Conservation (phyloP, 2,888 invertebrate species). For the Vanessa cardui region DNA sequence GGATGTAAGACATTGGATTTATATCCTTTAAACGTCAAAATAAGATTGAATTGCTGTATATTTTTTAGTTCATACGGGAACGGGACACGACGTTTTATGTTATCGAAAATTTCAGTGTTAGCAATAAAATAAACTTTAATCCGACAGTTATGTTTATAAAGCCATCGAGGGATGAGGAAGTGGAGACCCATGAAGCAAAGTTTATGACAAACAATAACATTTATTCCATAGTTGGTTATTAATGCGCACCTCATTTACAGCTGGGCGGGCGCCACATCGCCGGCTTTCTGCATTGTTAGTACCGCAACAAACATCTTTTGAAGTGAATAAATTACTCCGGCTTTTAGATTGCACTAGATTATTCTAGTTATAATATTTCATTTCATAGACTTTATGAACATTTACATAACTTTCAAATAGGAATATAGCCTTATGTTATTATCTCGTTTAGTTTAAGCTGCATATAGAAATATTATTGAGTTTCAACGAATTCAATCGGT, state of each 20-base stretch:
- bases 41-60: slow-evolving; percentile 62
- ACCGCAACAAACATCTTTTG: slow-evolving; percentile 37
- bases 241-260: slow-evolving; percentile 75
- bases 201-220: slow-evolving; percentile 82
- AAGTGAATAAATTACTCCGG: slow-evolving; percentile 35
- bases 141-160: slow-evolving; percentile 51
- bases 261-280: slow-evolving; percentile 63
- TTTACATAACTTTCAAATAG: background rate
- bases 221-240: slow-evolving; percentile 79
- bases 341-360: slow-evolving; percentile 17
- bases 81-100: background rate
- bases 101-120: background rate
- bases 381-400: slow-evolving; percentile 4
- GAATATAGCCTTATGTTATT: no score
- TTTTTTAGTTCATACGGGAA: slow-evolving; percentile 41
- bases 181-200: slow-evolving; percentile 76
- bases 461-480: no score
- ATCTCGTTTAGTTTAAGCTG: no score
- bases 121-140: slow-evolving; percentile 41
- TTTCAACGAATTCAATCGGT: no score
- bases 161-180: slow-evolving; percentile 52
- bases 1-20: slow-evolving; percentile 47
- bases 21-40: slow-evolving; percentile 67
- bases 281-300: slow-evolving; percentile 59
- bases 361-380: slow-evolving; percentile 15